Evolutionary conservation across 2,113 vertebrate species (phyloP).

Genomic region (Thunnus maccoyii): DNA sequence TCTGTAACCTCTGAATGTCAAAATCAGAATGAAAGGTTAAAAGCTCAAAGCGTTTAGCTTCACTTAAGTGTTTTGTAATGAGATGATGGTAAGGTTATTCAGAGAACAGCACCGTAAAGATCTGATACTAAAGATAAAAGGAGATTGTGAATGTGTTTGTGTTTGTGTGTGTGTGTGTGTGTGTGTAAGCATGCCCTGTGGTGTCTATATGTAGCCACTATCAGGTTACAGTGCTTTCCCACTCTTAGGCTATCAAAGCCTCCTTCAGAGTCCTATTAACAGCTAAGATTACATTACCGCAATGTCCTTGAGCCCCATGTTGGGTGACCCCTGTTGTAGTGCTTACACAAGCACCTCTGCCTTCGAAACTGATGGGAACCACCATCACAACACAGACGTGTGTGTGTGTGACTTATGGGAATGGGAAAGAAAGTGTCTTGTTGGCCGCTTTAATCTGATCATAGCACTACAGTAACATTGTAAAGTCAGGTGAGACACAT

Average conservation of each 20-base stretch:
- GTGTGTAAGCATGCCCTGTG: constrained; percentile 5
- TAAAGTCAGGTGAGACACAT: constrained; percentile 17
- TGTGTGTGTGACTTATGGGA: not conserved
- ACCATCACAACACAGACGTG: constrained; percentile 6
- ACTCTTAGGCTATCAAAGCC: constrained; percentile 37
- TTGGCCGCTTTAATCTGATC: constrained; percentile 44
- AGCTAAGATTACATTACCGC: constrained; percentile 78
- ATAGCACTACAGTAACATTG: not conserved
- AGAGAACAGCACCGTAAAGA: constrained; percentile 8
- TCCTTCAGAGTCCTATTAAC: constrained; percentile 68
- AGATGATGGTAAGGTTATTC: constrained; percentile 26
- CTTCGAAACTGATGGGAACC: constrained; percentile 64
- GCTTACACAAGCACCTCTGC: constrained; percentile 74
- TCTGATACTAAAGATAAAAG: constrained; percentile 33
- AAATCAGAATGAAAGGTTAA: constrained; percentile 54
- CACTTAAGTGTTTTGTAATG: constrained; percentile 53
- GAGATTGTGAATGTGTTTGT: constrained; percentile 5
- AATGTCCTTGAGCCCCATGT: constrained; percentile 76
- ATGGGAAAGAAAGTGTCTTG: not conserved
- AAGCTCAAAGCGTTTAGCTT: constrained; percentile 43
- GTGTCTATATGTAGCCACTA: constrained; percentile 30
- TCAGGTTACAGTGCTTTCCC: constrained; percentile 59
- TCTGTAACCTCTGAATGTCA: constrained; percentile 51
- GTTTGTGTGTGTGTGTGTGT: constrained; percentile 24
- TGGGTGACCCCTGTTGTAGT: constrained; percentile 71